These are phyloP conservation scores for Oryzaephilus surinamensis DNA, from an alignment of 1,140 invertebrate genomes.

Conservation along the genomic window DNA sequence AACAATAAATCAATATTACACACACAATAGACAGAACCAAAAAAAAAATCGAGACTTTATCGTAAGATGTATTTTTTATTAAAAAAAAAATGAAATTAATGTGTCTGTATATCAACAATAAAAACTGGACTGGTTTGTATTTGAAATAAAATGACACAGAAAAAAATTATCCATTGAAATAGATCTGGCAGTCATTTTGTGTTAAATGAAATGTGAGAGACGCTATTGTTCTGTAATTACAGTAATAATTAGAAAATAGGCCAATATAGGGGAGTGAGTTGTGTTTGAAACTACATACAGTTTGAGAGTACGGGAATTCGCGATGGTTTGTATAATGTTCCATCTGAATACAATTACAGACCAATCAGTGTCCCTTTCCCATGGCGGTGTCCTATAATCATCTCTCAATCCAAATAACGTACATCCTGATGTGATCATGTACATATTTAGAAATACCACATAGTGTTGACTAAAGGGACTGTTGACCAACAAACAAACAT, in stretches of 20 bases:
- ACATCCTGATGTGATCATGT: conserved; percentile 4
- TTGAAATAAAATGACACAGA: not conserved
- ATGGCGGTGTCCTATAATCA: conserved; percentile 12
- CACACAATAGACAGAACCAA: not conserved
- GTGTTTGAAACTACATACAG: conserved; percentile 10
- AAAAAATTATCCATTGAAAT: conserved; percentile 3
- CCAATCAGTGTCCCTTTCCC: conserved; percentile 17
- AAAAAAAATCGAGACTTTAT: not conserved
- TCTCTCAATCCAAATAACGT: conserved; percentile 7
- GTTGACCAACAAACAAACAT: no score
- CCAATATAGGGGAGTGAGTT: conserved; percentile 6
- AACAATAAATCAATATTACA: no score
- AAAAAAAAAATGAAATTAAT: not conserved
- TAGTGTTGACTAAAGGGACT: no score
- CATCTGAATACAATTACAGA: conserved; percentile 22
- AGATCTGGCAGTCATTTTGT: conserved; percentile 9
- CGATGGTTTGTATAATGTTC: no score
- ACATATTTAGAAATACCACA: conserved; percentile 14
- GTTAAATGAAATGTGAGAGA: conserved; percentile 13
- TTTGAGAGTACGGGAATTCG: conserved; percentile 17
- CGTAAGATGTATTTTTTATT: not conserved
- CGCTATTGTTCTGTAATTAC: conserved; percentile 15
- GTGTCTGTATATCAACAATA: not conserved
- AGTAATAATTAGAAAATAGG: conserved; percentile 18
- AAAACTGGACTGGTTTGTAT: no score